Conservation (phyloP, 2,113 vertebrate species). For the Melanotaenia duboulayi region DNA sequence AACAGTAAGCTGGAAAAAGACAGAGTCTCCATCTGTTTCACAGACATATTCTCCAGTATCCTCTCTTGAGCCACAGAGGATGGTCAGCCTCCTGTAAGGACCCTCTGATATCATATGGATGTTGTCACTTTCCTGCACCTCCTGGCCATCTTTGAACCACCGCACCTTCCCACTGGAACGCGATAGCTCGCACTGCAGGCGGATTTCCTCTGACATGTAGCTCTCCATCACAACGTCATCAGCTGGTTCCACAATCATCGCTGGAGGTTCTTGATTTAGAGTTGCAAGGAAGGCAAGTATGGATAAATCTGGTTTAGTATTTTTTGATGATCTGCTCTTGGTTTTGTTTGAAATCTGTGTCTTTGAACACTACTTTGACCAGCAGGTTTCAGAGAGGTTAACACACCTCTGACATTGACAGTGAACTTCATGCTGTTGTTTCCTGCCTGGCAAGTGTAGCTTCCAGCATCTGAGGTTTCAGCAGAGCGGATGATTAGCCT, state of each 20-base stretch:
- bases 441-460: constrained; percentile 78
- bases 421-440: constrained; percentile 74
- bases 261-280: constrained; percentile 83
- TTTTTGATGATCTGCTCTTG: too few species aligned
- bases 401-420: constrained; percentile 79
- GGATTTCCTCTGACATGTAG: constrained; percentile 78
- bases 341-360: neutral
- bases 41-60: constrained; percentile 91
- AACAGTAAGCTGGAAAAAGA: constrained; percentile 88
- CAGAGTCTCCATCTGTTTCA: constrained; percentile 86
- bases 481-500: constrained; percentile 82
- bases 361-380: neutral
- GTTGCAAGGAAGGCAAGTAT: neutral
- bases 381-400: neutral
- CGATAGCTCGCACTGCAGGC: constrained; percentile 90
- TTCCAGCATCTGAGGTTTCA: constrained; percentile 74
- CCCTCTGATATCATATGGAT: constrained; percentile 84
- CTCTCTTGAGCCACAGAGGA: constrained; percentile 70
- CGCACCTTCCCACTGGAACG: constrained; percentile 58
- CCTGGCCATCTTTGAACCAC: constrained; percentile 90
- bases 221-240: constrained; percentile 80
- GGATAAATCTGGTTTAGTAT: neutral
- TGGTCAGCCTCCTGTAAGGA: constrained; percentile 76
- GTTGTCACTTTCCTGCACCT: constrained; percentile 74
- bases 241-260: constrained; percentile 86